Percentiles rank a stretch among this genome's conserved stretches.
Evolutionary conservation across 2,888 invertebrate species (phyloP).

Genomic region (Phyllotreta cruciferae): DNA sequence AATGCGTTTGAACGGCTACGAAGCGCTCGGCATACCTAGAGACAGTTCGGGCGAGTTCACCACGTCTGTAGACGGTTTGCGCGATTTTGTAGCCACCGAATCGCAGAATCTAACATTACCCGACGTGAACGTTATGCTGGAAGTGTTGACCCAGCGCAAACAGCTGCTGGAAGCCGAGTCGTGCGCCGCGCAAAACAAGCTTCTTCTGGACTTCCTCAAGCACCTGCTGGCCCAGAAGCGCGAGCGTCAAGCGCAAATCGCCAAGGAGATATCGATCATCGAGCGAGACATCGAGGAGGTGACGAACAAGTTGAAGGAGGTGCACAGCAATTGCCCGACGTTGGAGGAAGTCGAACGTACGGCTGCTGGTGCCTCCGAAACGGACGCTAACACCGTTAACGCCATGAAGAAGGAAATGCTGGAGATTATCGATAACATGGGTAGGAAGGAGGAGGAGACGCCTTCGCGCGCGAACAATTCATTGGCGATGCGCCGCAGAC

Average conservation of each 20-base stretch:
- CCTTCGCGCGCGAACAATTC: constrained; percentile 43
- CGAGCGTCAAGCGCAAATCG: constrained; percentile 71
- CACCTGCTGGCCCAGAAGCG: constrained; percentile 78
- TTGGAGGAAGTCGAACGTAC: constrained; percentile 64
- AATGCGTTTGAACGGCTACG: constrained; percentile 61
- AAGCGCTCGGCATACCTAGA: constrained; percentile 57
- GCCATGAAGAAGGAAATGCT: constrained; percentile 67
- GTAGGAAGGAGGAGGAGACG: constrained; percentile 45
- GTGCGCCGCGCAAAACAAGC: constrained; percentile 77
- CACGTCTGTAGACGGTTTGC: constrained; percentile 63
- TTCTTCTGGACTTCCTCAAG: constrained; percentile 84
- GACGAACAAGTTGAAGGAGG: constrained; percentile 68
- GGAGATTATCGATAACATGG: constrained; percentile 65
- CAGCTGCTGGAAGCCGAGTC: constrained; percentile 82
- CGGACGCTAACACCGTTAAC: constrained; percentile 60
- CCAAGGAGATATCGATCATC: constrained; percentile 76
- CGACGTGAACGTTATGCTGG: constrained; percentile 83
- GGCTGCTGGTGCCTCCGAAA: constrained; percentile 59
- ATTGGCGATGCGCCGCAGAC: constrained; percentile 72
- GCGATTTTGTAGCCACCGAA: constrained; percentile 72
- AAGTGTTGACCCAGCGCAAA: constrained; percentile 79
- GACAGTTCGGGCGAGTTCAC: constrained; percentile 59
- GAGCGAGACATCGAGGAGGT: constrained; percentile 77
- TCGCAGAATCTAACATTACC: constrained; percentile 76
- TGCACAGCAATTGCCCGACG: constrained; percentile 66